Evolutionary conservation across 1,140 invertebrate genomes (phyloP).

Genomic region (Maconellicoccus hirsutus): DNA sequence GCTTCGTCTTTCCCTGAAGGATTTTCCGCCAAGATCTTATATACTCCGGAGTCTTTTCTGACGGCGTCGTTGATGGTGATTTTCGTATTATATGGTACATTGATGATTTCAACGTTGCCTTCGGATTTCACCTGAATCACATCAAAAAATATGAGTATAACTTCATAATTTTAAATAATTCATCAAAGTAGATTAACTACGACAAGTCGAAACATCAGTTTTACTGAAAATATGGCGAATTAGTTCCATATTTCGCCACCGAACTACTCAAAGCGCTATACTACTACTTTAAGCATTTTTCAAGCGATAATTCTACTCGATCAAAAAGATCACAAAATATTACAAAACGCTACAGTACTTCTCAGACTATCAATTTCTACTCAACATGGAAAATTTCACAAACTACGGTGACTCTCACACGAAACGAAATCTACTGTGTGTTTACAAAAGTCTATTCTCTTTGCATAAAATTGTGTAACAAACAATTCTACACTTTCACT

Average conservation of each 20-base stretch:
- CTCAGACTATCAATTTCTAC: not conserved
- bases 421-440: not conserved
- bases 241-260: not conserved
- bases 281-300: not conserved
- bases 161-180: no score
- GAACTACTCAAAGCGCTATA: not conserved
- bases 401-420: not conserved
- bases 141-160: slow-evolving; percentile 12
- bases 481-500: not conserved
- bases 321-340: not conserved
- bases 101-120: slow-evolving; percentile 68
- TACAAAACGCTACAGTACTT: not conserved
- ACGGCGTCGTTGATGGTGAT: slow-evolving; percentile 72
- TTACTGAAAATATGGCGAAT: not conserved
- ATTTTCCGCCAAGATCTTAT: slow-evolving; percentile 84
- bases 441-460: not conserved
- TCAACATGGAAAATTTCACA: not conserved
- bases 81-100: slow-evolving; percentile 88
- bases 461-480: no score
- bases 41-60: slow-evolving; percentile 74
- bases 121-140: slow-evolving; percentile 43
- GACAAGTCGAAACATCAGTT: not conserved
- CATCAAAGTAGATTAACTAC: no score
- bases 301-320: not conserved
- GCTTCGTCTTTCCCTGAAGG: slow-evolving; percentile 86